phyloP scores from a whole-genome alignment of 2,888 invertebrate species.

The Papilio demoleus region DNA sequence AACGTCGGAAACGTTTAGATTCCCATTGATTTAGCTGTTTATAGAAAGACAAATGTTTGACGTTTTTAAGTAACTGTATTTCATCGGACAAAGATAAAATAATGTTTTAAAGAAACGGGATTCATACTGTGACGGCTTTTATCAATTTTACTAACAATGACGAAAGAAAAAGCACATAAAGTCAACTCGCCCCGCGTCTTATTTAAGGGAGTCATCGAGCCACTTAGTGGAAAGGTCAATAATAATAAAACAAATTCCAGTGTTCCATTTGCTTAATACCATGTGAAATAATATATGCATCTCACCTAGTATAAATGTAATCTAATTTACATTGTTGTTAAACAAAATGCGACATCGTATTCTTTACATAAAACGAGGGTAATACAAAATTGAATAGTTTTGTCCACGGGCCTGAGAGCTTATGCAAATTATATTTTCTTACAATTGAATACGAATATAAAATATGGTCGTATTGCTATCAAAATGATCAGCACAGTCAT shows the following conservation, averaged over 20 bases:
- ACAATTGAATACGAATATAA: conserved; percentile 35
- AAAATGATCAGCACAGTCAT: conserved; percentile 38
- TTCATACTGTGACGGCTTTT: too few relatives aligned
- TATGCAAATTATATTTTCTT: conserved; percentile 36
- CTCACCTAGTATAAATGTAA: background rate
- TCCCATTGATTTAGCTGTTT: conserved; percentile 15
- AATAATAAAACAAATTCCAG: background rate
- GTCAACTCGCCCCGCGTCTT: too few relatives aligned
- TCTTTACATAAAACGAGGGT: conserved; percentile 1
- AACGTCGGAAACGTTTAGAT: conserved; percentile 21
- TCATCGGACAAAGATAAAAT: background rate
- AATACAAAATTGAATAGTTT: conserved; percentile 18
- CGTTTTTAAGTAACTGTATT: background rate
- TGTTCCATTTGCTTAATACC: background rate
- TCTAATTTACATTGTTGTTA: background rate
- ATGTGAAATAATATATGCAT: background rate
- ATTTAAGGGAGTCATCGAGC: too few relatives aligned
- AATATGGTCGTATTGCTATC: conserved; percentile 38
- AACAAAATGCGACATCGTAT: conserved; percentile 8
- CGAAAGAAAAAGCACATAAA: too few relatives aligned
- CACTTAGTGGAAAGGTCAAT: too few relatives aligned
- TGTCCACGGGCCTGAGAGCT: conserved; percentile 18
- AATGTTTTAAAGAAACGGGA: background rate
- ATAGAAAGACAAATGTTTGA: conserved; percentile 6
- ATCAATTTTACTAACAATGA: too few relatives aligned